Percentiles rank a stretch among this genome's conserved stretches.
phyloP scores from a whole-genome alignment of 2,888 invertebrate genomes.

The Cephus sareptanus region DNA sequence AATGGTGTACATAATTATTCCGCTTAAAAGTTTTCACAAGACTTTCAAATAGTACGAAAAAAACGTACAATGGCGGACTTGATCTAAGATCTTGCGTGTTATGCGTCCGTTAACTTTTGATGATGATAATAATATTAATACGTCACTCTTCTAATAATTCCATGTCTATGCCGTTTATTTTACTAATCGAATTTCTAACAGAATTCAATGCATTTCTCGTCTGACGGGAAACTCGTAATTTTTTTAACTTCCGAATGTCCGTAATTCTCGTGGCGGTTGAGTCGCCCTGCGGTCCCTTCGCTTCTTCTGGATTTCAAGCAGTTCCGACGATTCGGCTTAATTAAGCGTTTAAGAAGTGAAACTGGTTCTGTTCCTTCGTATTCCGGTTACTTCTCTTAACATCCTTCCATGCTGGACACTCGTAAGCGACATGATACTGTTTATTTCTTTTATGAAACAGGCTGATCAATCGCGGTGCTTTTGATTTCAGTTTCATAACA shows the following conservation, averaged over 20 bases:
- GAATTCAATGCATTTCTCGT: background rate
- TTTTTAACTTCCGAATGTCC: background rate
- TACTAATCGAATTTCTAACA: background rate
- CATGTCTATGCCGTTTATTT: background rate
- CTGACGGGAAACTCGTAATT: background rate
- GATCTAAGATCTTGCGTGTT: background rate
- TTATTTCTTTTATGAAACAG: background rate
- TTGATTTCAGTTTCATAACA: background rate
- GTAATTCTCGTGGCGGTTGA: background rate
- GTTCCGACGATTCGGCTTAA: conserved; percentile 49
- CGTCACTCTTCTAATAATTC: background rate
- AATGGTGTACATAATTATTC: background rate
- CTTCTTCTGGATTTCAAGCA: background rate
- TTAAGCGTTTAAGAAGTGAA: conserved; percentile 66
- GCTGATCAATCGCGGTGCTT: background rate
- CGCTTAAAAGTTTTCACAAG: background rate
- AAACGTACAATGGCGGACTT: background rate
- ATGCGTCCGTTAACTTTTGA: background rate
- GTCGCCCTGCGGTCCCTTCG: conserved; percentile 1
- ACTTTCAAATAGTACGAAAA: background rate
- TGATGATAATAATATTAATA: background rate
- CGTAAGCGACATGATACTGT: background rate
- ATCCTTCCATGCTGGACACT: conserved; percentile 19
- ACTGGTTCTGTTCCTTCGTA: conserved; percentile 56
- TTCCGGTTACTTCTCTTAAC: conserved; percentile 25